These are phyloP conservation scores for Cherax destructor DNA, from an alignment of 1,140 invertebrate genomes.

Conservation along the genomic window DNA sequence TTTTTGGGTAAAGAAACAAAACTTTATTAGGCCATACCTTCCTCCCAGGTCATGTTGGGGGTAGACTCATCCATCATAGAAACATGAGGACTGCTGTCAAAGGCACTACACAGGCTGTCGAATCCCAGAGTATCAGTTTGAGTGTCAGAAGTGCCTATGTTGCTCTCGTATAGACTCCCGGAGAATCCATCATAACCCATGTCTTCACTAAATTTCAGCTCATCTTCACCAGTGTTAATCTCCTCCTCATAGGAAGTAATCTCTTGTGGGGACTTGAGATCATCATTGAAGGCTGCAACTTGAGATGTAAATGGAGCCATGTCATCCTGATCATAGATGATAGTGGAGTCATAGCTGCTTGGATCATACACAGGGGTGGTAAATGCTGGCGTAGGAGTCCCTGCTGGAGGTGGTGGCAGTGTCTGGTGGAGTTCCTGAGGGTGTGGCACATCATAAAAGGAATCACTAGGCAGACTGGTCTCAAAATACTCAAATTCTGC, in stretches of 20 bases:
- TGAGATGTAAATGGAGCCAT: not conserved
- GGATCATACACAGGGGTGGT: slow-evolving; percentile 25
- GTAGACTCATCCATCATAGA: not conserved
- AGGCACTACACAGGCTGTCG: slow-evolving; percentile 3
- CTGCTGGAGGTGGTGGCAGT: slow-evolving; percentile 4
- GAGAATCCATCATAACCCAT: slow-evolving; percentile 37
- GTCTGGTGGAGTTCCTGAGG: slow-evolving; percentile 11
- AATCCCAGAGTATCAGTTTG: slow-evolving; percentile 17
- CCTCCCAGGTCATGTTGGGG: not conserved
- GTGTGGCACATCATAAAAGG: slow-evolving; percentile 23
- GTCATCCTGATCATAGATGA: slow-evolving; percentile 12
- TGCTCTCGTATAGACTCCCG: slow-evolving; percentile 23
- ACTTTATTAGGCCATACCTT: not conserved
- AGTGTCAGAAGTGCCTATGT: not conserved
- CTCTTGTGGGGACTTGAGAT: not conserved
- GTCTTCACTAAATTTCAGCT: slow-evolving; percentile 46
- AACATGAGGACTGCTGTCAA: slow-evolving; percentile 11
- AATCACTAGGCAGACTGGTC: slow-evolving; percentile 15
- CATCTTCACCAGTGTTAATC: not conserved
- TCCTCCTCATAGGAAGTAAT: slow-evolving; percentile 23
- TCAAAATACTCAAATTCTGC: slow-evolving; percentile 57
- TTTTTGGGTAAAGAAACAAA: not conserved
- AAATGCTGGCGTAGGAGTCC: not conserved
- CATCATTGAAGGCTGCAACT: not conserved
- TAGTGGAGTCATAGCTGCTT: not conserved